Evolutionary conservation across 92 coral and sea anemone species (phyloP).

Genomic region (Palythoa grandiflora): DNA sequence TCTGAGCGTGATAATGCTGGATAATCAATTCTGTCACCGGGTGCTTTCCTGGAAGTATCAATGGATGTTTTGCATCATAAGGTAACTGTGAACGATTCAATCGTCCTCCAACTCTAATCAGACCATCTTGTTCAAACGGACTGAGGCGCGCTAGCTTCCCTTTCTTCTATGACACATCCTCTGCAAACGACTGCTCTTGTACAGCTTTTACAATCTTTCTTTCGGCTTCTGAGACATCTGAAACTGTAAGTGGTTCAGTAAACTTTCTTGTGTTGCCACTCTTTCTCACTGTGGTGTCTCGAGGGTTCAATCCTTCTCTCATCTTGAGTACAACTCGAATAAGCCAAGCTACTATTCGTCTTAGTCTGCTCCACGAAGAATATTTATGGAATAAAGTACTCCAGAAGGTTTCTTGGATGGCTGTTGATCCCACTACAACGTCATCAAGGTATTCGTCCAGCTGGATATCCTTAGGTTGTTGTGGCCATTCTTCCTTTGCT

Average conservation of each 20-base stretch:
- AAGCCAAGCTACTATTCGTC: conserved; percentile 14
- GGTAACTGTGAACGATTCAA: conserved; percentile 22
- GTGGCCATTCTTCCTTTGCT: conserved; percentile 62
- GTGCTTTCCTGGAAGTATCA: conserved; percentile 58
- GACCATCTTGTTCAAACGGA: conserved; percentile 29
- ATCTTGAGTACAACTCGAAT: conserved; percentile 7
- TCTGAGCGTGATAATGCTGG: conserved; percentile 54
- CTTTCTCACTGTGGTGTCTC: conserved; percentile 6
- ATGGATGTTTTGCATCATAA: conserved; percentile 27
- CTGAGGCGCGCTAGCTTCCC: conserved; percentile 32
- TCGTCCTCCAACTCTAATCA: conserved; percentile 26
- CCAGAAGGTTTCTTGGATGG: conserved; percentile 13
- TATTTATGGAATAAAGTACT: conserved; percentile 11
- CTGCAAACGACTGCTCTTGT: conserved; percentile 7
- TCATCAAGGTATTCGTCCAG: background rate
- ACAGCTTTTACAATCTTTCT: background rate
- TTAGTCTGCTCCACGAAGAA: conserved; percentile 12
- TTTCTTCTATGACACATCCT: conserved; percentile 11
- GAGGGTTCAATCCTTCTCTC: conserved; percentile 12
- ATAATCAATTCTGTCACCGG: conserved; percentile 61
- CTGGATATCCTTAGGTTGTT: conserved; percentile 57
- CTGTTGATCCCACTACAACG: conserved; percentile 12
- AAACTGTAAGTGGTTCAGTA: conserved; percentile 11
- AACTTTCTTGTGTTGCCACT: conserved; percentile 11
- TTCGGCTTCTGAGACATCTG: conserved; percentile 7